Percentiles rank a stretch among this genome's conserved stretches.
phyloP scores from a whole-genome alignment of 2,888 invertebrate genomes.

The Brenthis daphne region DNA sequence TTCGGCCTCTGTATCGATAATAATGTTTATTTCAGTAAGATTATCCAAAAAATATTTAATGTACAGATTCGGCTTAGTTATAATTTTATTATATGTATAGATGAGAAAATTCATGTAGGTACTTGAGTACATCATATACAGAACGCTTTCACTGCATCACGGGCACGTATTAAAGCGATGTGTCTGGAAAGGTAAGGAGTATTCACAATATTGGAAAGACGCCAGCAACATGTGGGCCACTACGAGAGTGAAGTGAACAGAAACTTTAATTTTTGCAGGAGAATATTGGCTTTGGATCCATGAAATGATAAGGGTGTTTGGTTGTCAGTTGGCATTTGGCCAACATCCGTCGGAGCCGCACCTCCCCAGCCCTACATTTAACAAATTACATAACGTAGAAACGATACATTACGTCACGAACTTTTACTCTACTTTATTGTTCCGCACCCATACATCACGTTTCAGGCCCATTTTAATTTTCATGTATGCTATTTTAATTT shows the following conservation, averaged over 20 bases:
- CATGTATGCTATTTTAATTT: background rate
- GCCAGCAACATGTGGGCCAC: conserved; percentile 39
- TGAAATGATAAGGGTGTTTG: conserved; percentile 58
- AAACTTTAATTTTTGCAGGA: conserved; percentile 52
- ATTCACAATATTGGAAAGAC: conserved; percentile 35
- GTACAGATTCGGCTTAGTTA: too few species aligned
- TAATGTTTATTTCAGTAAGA: too few species aligned
- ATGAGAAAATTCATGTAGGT: too few species aligned
- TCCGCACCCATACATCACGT: conserved; percentile 8
- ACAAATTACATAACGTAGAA: conserved; percentile 55
- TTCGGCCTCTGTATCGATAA: too few species aligned
- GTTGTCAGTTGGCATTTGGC: conserved; percentile 63
- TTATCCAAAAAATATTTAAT: too few species aligned
- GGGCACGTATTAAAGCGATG: conserved; percentile 1
- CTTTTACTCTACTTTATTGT: conserved; percentile 25
- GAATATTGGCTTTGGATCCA: conserved; percentile 53
- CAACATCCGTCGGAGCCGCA: conserved; percentile 51
- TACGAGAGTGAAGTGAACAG: conserved; percentile 41
- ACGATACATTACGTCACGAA: conserved; percentile 42
- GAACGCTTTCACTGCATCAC: conserved; percentile 2
- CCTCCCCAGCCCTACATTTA: conserved; percentile 47
- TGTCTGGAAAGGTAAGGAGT: conserved; percentile 12
- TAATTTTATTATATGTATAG: too few species aligned
- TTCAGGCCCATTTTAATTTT: background rate
- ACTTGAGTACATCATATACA: background rate